phyloP scores from a whole-genome alignment of 2,797 vertebrate genomes.

The Scolopax rusticola region DNA sequence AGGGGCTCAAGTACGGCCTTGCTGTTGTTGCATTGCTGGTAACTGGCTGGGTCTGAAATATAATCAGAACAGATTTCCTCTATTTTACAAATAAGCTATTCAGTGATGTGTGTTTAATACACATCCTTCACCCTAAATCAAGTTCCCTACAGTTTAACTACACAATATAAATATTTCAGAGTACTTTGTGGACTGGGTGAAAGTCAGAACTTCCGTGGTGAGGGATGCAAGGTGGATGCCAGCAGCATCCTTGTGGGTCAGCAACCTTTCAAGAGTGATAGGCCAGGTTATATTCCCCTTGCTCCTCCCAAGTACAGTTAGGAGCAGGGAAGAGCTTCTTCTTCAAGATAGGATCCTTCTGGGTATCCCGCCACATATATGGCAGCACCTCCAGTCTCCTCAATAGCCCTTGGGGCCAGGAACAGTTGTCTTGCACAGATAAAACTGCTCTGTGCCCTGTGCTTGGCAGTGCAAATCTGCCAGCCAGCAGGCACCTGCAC shows the following conservation, averaged over 20 bases:
- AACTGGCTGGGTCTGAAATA: neutral
- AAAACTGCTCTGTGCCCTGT: neutral
- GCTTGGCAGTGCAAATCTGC: neutral
- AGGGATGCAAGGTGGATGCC: neutral
- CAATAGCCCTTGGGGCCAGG: neutral
- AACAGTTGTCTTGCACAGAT: neutral
- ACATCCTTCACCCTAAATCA: neutral
- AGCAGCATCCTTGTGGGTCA: neutral
- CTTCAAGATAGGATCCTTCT: neutral
- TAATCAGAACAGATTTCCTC: neutral
- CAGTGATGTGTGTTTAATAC: neutral
- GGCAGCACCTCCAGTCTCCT: neutral
- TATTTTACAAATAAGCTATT: slow-evolving; percentile 15
- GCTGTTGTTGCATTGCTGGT: neutral
- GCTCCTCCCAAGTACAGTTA: neutral
- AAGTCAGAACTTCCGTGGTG: neutral
- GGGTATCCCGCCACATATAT: neutral
- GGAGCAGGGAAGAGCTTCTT: neutral
- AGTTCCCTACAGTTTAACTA: neutral
- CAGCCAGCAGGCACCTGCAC: neutral
- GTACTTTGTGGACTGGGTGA: neutral
- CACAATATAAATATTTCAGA: neutral
- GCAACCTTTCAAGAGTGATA: neutral
- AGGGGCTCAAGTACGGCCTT: neutral
- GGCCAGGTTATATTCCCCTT: neutral